Evolutionary conservation across 30 jellyfish, hydroid and myxozoan species (phyloP), one percentile per base, ranked within the genome.

Genomic region (Aurelia coerulea): DNA sequence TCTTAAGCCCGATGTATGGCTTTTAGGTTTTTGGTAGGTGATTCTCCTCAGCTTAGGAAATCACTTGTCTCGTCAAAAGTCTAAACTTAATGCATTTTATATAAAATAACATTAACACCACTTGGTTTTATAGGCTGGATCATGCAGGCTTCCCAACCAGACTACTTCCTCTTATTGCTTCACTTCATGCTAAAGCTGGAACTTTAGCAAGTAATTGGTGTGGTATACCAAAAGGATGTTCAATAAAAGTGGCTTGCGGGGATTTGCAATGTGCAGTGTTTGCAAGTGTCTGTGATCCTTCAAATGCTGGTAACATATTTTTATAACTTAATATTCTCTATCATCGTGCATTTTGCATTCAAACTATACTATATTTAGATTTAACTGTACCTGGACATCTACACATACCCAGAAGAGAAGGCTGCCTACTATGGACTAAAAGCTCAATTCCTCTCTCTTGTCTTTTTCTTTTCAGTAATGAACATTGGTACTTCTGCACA

Each of bases 401-500:
- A 64, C 29, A 39, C 49, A 50, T 13, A 33, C 19, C 5, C 29
- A 65, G 83, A 19, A 65, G 35, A 10, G 58, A 19, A 34, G 49
- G 15, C 32, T 39, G 32, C 41, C 39, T 62, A 1, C 23, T 31
- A 19, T 49, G 29, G 42, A 14, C n/a, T 17, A 31, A 15, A 17
- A 56, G 51, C 8, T 9, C 12, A 46, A 46, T 46, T 37, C 15
- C 6, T 46, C 56, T 46, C 1, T 10, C 29, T 64, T 54, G 34
- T 33, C 5, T 23, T 70, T 33, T 29, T 23, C 56, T 46, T 62
- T 84, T 9, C 62, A 91, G 98, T 86, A 18, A 13, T 92, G 78
- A 92, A 92, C 68, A 62, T 92, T 51, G 98, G 98, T 3, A 92
- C 98, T 50, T 86, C 98, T 2, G 67, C 96, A 16, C 98, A 92